Conservation (phyloP, 2,888 invertebrate genomes). For the Brachypterus glaber region DNA sequence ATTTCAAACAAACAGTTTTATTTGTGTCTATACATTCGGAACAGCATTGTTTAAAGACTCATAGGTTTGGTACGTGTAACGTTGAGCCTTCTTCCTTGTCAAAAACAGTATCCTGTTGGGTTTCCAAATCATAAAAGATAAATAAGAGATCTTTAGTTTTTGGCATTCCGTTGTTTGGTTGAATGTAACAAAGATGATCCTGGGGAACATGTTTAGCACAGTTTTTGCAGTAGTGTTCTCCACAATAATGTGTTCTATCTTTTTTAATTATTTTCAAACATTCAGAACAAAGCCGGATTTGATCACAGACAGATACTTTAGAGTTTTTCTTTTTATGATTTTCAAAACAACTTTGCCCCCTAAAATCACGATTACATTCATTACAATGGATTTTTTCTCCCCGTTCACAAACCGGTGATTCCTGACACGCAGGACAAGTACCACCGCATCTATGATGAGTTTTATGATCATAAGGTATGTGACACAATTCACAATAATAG, state of each 20-base stretch:
- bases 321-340: too few relatives aligned
- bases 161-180: constrained; percentile 6
- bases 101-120: constrained; percentile 13
- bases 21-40: constrained; percentile 3
- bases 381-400: constrained; percentile 9
- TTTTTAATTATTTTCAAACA: constrained; percentile 10
- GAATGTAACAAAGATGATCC: constrained; percentile 16
- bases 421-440: constrained; percentile 12
- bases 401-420: constrained; percentile 11
- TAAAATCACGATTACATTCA: constrained; percentile 12
- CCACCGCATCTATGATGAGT: constrained; percentile 9
- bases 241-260: constrained; percentile 8
- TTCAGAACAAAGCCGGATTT: too few relatives aligned
- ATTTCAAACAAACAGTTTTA: constrained; percentile 7
- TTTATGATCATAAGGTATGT: constrained; percentile 17
- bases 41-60: constrained; percentile 13
- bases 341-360: constrained; percentile 11
- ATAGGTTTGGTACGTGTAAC: constrained; percentile 18
- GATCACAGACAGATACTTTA: too few relatives aligned
- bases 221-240: constrained; percentile 10
- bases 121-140: constrained; percentile 22
- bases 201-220: constrained; percentile 10
- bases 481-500: constrained; percentile 24
- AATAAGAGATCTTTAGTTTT: constrained; percentile 12
- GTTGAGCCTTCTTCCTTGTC: constrained; percentile 5